Evolutionary conservation across 2,797 vertebrate genomes (phyloP).

Genomic region (Momotus momota): DNA sequence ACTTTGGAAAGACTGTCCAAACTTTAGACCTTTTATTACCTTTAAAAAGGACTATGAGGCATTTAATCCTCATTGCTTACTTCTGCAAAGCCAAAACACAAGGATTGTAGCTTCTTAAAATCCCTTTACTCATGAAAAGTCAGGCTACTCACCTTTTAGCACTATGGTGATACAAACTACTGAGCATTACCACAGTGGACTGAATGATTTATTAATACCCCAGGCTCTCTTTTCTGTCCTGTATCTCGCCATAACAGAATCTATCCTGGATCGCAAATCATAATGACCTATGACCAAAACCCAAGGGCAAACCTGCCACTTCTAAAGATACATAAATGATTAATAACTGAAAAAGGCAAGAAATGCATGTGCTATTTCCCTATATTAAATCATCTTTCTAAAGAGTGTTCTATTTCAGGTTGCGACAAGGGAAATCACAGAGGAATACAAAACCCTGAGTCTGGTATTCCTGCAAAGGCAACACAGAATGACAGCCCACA

Average conservation of each 20-base stretch:
- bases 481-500: neutral
- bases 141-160: neutral
- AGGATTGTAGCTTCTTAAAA: neutral
- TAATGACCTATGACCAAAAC: conserved; percentile 24
- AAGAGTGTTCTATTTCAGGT: neutral
- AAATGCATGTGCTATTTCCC: neutral
- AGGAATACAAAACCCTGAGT: neutral
- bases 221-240: neutral
- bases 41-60: neutral
- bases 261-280: conserved; percentile 6
- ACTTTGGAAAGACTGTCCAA: neutral
- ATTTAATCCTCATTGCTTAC: neutral
- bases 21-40: neutral
- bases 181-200: neutral
- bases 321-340: conserved; percentile 39
- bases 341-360: conserved; percentile 12
- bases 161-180: neutral
- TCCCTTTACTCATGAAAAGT: neutral
- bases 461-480: neutral
- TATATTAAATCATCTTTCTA: conserved; percentile 3
- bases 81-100: neutral
- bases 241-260: neutral
- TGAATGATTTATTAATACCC: conserved; percentile 32
- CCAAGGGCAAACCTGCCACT: conserved; percentile 37
- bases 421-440: neutral